Conservation (phyloP, 2,797 vertebrate species). For the Streptopelia turtur region DNA sequence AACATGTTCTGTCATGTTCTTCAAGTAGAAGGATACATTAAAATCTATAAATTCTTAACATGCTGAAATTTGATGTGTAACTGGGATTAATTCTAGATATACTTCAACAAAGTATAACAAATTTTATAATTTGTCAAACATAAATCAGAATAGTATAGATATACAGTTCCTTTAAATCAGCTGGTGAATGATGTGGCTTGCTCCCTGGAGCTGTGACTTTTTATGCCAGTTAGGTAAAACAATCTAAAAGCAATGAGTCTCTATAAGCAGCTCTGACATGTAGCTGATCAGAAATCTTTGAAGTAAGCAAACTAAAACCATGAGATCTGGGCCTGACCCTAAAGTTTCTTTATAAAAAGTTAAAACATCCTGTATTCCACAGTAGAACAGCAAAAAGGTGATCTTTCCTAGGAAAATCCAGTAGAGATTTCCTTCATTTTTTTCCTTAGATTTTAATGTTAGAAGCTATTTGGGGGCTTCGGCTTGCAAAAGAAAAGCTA, state of each 20-base stretch:
- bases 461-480: neutral
- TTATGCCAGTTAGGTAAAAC: slow-evolving; percentile 7
- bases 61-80: neutral
- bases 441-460: neutral
- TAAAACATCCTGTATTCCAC: neutral
- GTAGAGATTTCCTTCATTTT: neutral
- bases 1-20: neutral
- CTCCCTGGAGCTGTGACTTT: neutral
- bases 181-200: neutral
- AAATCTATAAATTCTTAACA: neutral
- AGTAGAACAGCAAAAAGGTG: neutral
- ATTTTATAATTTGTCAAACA: neutral
- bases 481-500: neutral
- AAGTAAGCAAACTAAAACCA: neutral
- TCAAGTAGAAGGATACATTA: neutral
- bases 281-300: neutral
- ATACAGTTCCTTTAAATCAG: neutral
- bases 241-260: neutral
- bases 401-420: neutral
- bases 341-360: neutral
- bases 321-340: neutral
- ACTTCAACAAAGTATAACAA: neutral
- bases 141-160: neutral
- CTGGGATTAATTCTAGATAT: neutral
- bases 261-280: neutral